These are phyloP conservation scores for Sinopyrophorus schimmeli DNA, from an alignment of 2,888 invertebrate genomes.

Conservation along the genomic window DNA sequence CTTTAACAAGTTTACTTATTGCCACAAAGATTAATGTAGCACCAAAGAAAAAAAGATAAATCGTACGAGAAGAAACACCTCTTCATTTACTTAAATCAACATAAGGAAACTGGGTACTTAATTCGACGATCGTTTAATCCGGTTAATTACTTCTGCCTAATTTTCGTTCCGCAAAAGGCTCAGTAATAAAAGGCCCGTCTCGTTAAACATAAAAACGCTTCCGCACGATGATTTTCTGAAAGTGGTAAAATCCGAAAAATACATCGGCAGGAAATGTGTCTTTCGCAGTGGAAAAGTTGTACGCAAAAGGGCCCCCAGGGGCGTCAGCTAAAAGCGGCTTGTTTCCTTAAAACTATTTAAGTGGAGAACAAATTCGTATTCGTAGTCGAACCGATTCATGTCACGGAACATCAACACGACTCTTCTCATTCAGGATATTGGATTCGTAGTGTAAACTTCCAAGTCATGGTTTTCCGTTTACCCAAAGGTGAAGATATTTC, in stretches of 20 bases:
- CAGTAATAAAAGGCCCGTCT: no score
- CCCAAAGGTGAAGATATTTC: conserved; percentile 17
- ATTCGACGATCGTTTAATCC: no score
- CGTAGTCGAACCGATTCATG: conserved; percentile 16
- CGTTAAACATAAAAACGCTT: no score
- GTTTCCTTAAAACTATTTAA: conserved; percentile 20
- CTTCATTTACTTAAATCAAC: no score
- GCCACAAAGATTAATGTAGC: no score
- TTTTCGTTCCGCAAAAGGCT: no score
- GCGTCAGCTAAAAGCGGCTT: conserved; percentile 13
- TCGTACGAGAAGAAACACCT: no score
- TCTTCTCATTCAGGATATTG: conserved; percentile 17
- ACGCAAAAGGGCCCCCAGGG: conserved; percentile 6
- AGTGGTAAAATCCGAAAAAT: not conserved
- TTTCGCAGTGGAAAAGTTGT: conserved; percentile 3
- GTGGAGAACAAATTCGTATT: conserved; percentile 18
- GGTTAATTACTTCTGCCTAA: no score
- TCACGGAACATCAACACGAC: conserved; percentile 17
- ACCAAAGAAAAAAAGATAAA: no score
- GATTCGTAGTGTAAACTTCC: conserved; percentile 16
- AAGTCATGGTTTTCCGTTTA: conserved; percentile 9
- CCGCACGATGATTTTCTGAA: no score
- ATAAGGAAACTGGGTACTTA: no score
- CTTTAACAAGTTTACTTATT: no score
- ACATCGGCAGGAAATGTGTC: not conserved